Percentiles rank a stretch among this genome's conserved stretches.
phyloP scores from a whole-genome alignment of 2,888 invertebrate genomes.

The Fragum whitleyi region DNA sequence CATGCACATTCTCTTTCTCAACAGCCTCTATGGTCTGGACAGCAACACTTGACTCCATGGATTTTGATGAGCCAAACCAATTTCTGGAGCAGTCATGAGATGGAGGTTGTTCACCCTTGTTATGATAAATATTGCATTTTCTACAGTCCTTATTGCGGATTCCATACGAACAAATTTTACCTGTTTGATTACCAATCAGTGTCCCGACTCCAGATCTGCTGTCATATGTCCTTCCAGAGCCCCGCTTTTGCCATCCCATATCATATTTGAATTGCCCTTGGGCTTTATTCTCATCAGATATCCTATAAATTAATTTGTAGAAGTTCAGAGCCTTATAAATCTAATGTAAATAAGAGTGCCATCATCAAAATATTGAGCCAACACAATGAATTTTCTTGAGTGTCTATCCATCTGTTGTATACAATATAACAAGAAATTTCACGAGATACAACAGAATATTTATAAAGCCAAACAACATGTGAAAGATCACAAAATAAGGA shows the following conservation, averaged over 20 bases:
- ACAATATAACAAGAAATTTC: too few species aligned
- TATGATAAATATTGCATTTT: background rate
- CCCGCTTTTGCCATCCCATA: conserved; percentile 16
- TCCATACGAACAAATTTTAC: background rate
- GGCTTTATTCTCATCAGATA: too few species aligned
- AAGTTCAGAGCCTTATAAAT: too few species aligned
- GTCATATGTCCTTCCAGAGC: conserved; percentile 5
- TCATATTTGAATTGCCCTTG: conserved; percentile 11
- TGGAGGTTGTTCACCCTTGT: conserved; percentile 1
- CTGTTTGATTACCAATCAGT: conserved; percentile 3
- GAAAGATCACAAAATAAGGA: too few species aligned
- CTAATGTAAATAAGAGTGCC: too few species aligned
- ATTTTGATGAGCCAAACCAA: background rate
- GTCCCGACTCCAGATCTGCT: conserved; percentile 16
- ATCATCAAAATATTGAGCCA: too few species aligned
- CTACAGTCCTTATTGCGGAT: background rate
- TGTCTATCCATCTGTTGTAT: too few species aligned
- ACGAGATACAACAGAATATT: too few species aligned
- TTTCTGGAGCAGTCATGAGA: background rate
- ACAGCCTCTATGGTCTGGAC: background rate
- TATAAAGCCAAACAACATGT: too few species aligned
- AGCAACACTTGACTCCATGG: conserved; percentile 8
- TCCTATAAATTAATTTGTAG: too few species aligned
- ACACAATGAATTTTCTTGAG: too few species aligned
- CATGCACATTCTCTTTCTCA: background rate